Percentiles rank a stretch among this genome's conserved stretches.
Evolutionary conservation across 2,797 vertebrate genomes (phyloP).

Genomic region (Cryptoprocta ferox): DNA sequence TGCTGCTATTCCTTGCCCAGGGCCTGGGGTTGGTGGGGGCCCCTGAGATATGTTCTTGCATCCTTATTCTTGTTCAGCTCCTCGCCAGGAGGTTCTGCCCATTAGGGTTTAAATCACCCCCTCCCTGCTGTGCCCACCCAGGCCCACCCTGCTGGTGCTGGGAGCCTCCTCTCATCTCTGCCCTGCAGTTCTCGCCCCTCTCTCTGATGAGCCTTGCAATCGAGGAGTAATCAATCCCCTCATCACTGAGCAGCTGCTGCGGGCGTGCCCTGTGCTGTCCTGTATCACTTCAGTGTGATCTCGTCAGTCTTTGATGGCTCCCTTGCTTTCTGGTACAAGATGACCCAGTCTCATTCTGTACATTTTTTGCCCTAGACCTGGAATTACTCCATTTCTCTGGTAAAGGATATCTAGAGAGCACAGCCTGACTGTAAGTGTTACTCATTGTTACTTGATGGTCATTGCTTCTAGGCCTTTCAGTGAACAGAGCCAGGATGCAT

Average conservation of each 20-base stretch:
- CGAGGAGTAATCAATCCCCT: not conserved
- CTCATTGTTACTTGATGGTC: not conserved
- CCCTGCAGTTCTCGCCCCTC: not conserved
- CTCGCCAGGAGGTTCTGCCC: no score
- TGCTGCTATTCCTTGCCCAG: not conserved
- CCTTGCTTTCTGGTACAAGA: not conserved
- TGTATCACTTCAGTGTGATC: not conserved
- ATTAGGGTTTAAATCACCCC: not conserved
- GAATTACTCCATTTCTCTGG: not conserved
- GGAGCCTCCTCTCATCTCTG: not conserved
- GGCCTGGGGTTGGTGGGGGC: not conserved
- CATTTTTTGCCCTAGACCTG: not conserved
- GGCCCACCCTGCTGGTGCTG: no score
- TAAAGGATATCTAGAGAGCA: not conserved
- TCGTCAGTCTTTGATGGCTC: not conserved
- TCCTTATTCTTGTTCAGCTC: not conserved
- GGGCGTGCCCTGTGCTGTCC: rapidly evolving
- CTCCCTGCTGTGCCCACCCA: not conserved
- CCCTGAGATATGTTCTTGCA: not conserved
- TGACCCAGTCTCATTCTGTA: no score
- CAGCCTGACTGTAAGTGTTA: not conserved
- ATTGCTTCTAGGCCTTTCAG: not conserved
- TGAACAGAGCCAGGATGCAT: not conserved
- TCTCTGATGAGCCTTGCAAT: no score
- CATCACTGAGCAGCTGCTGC: not conserved